A percentile compares a stretch with the other conserved stretches of the same genome.
These are phyloP conservation scores for Siderastrea siderea DNA, from an alignment of 92 coral and sea anemone species.

Conservation along the genomic window DNA sequence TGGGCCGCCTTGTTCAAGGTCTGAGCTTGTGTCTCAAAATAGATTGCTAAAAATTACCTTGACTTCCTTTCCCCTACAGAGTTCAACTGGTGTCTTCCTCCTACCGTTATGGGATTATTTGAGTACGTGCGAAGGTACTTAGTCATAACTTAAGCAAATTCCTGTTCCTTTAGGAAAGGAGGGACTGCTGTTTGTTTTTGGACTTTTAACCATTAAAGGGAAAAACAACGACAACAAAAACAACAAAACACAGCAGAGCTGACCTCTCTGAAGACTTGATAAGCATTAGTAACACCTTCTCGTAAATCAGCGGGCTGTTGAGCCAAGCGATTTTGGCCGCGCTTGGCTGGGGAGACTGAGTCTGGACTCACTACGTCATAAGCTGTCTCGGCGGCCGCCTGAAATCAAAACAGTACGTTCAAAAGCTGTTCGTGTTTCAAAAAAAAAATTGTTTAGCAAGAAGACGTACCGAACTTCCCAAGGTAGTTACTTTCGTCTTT, in stretches of 20 bases:
- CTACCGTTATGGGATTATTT: too few species aligned
- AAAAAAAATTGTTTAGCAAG: not conserved
- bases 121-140: too few species aligned
- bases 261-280: constrained; percentile 96
- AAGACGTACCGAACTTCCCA: too few species aligned
- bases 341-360: constrained; percentile 77
- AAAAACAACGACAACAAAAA: not conserved
- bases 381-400: constrained; percentile 99
- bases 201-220: too few species aligned
- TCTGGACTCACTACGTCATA: constrained; percentile 98
- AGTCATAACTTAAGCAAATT: too few species aligned
- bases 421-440: not conserved
- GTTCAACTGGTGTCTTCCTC: too few species aligned
- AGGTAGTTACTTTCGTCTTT: too few species aligned
- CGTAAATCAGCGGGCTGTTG: constrained; percentile 96
- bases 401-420: not conserved
- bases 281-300: constrained; percentile 99
- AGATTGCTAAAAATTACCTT: too few species aligned
- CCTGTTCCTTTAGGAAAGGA: not conserved
- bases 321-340: constrained; percentile 90
- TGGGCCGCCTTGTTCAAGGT: too few species aligned
- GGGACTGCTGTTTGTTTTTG: too few species aligned
- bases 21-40: too few species aligned
- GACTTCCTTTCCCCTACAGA: too few species aligned
- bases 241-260: not conserved